phyloP scores from a whole-genome alignment of 2,797 vertebrate genomes.

The Sebastes baramenuke region DNA sequence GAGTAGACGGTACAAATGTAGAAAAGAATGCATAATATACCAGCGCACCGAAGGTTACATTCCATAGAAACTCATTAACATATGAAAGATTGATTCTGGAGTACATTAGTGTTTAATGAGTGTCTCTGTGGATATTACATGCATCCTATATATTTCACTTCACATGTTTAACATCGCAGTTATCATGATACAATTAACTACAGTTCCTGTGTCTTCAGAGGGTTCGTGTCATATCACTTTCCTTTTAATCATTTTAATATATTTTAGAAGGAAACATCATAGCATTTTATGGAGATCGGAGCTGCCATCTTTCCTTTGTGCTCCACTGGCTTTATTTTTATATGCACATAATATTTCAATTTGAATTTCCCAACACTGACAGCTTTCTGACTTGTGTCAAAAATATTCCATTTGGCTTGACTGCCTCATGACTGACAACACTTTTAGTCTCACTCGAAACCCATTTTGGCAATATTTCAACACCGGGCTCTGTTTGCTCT shows the following conservation, averaged over 20 bases:
- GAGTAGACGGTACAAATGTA: neutral
- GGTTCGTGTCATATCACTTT: neutral
- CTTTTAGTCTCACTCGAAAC: conserved; percentile 19
- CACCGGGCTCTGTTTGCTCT: neutral
- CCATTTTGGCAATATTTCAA: conserved; percentile 17
- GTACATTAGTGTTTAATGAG: conserved; percentile 2
- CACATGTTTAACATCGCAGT: neutral
- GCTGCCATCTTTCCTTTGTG: conserved; percentile 7
- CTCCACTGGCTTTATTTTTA: conserved; percentile 20
- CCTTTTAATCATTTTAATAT: conserved; percentile 1
- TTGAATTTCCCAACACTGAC: neutral
- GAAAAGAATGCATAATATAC: neutral
- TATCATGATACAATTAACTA: neutral
- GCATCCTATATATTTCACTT: neutral
- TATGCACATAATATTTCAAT: conserved; percentile 21
- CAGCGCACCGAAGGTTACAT: neutral
- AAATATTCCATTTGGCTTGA: conserved; percentile 36
- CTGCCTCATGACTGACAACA: neutral
- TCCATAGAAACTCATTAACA: conserved; percentile 15
- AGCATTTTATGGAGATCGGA: neutral
- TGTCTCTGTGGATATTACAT: neutral
- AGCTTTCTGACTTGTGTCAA: conserved; percentile 25
- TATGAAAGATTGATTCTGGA: conserved; percentile 29
- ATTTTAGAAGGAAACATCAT: neutral
- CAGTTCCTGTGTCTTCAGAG: neutral